Conservation (phyloP, 1,140 invertebrate genomes). For the Heterodera schachtii region DNA sequence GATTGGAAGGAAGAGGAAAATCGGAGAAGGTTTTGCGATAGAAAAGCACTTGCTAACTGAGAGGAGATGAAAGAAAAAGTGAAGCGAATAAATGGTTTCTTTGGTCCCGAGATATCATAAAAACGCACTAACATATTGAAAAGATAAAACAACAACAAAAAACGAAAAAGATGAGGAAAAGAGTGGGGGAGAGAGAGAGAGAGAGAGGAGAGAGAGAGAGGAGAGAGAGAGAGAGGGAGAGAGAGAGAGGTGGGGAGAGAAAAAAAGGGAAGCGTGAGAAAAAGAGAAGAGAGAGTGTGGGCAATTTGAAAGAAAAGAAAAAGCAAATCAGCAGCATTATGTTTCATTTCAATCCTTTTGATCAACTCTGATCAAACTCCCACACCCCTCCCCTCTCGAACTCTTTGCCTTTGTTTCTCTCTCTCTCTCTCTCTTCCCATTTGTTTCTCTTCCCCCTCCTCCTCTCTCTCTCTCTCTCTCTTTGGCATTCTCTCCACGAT, state of each 20-base stretch:
- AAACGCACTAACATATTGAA: not conserved
- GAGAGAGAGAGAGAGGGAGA: constrained; percentile 9
- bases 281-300: too few relatives aligned
- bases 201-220: not conserved
- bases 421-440: not conserved
- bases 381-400: not conserved
- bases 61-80: not conserved
- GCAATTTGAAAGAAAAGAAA: not conserved
- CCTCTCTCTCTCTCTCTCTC: too few relatives aligned
- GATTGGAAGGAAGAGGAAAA: not conserved
- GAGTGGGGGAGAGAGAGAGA: constrained; percentile 3
- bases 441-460: not conserved
- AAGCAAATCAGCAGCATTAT: not conserved
- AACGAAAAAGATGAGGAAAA: constrained; percentile 21
- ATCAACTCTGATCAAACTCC: not conserved
- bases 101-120: not conserved
- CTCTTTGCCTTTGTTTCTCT: too few relatives aligned
- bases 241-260: constrained; percentile 11
- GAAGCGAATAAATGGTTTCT: not conserved
- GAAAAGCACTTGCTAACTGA: not conserved
- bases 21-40: not conserved
- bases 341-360: too few relatives aligned
- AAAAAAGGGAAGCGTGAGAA: not conserved
- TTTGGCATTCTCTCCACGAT: too few relatives aligned
- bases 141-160: not conserved